These are phyloP conservation scores for Hetaerina americana DNA, from an alignment of 1,140 invertebrate species.

Conservation along the genomic window DNA sequence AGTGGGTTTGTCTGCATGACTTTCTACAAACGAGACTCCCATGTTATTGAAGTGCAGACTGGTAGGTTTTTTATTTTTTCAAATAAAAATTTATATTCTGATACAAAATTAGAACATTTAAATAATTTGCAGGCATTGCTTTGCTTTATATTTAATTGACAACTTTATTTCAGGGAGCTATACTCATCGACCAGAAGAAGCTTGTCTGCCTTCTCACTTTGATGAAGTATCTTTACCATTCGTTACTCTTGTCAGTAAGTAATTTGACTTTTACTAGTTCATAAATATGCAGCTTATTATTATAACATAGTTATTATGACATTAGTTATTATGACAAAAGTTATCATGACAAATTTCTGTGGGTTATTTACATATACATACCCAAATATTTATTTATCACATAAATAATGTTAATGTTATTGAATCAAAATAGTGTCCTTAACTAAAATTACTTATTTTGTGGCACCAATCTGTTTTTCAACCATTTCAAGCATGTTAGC, in stretches of 20 bases:
- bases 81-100: conserved; percentile 27
- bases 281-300: too few species aligned
- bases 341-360: too few species aligned
- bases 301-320: too few species aligned
- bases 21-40: conserved; percentile 36
- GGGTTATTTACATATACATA: too few species aligned
- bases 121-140: conserved; percentile 8
- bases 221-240: conserved; percentile 27
- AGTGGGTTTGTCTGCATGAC: conserved; percentile 41
- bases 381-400: too few species aligned
- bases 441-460: too few species aligned
- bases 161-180: conserved; percentile 22
- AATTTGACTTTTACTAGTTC: too few species aligned
- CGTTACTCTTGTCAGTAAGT: conserved; percentile 33
- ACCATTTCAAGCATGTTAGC: too few species aligned
- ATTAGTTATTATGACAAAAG: too few species aligned
- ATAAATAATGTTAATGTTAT: too few species aligned
- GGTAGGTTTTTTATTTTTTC: conserved; percentile 19
- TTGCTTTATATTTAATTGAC: conserved; percentile 18
- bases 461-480: too few species aligned
- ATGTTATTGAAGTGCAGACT: conserved; percentile 34
- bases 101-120: conserved; percentile 12
- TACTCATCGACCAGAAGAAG: conserved; percentile 31
- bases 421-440: too few species aligned
- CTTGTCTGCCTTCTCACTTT: conserved; percentile 27